Conservation (phyloP, 2,113 vertebrate species). For the Gopherus flavomarginatus region DNA sequence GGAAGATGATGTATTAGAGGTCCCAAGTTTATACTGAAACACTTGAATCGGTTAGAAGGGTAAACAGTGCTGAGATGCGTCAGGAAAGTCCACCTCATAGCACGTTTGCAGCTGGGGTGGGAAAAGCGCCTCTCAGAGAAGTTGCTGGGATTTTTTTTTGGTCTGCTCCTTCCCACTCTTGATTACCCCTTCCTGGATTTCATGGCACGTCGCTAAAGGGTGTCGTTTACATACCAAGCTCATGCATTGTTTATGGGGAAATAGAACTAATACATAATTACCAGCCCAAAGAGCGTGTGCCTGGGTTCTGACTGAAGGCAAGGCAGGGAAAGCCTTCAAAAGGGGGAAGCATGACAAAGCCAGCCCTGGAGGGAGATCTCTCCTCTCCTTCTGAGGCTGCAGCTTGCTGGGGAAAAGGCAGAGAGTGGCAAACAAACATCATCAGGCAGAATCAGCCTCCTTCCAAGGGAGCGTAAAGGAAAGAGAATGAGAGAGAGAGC, state of each 20-base stretch:
- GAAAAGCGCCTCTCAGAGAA: too few species aligned
- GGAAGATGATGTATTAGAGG: background rate
- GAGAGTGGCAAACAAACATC: background rate
- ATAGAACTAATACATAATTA: conserved; percentile 63
- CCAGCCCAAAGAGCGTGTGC: background rate
- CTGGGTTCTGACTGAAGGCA: conserved; percentile 47
- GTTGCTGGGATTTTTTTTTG: too few species aligned
- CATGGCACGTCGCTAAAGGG: conserved; percentile 52
- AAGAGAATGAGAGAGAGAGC: background rate
- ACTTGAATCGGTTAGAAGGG: conserved; percentile 15
- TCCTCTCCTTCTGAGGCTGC: background rate
- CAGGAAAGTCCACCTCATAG: too few species aligned
- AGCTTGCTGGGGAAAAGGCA: background rate
- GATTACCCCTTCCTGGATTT: background rate
- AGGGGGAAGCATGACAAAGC: background rate
- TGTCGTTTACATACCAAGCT: conserved; percentile 42
- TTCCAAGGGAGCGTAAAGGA: background rate
- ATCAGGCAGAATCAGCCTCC: background rate
- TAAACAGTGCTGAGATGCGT: background rate
- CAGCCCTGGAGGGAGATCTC: background rate
- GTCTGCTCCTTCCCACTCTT: background rate
- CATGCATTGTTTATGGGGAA: conserved; percentile 57
- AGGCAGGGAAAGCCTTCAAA: conserved; percentile 61
- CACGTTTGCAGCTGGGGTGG: too few species aligned
- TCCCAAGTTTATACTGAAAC: conserved; percentile 1